Evolutionary conservation across 1,140 invertebrate genomes (phyloP).

Genomic region (Cherax destructor): DNA sequence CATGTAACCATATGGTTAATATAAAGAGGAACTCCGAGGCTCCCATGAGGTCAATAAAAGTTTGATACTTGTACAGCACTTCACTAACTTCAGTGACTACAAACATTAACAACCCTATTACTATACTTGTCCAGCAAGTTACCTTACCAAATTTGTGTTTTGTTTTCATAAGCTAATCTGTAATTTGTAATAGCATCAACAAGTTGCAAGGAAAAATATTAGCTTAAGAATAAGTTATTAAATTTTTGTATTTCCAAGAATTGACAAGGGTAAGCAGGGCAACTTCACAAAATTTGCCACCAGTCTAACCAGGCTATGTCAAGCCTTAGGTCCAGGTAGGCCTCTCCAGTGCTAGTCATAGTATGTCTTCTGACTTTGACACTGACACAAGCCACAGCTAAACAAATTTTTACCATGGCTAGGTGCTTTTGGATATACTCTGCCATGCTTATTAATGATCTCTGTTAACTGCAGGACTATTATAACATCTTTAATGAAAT

Average conservation of each 20-base stretch:
- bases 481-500: not conserved
- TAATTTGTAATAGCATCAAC: not conserved
- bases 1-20: not conserved
- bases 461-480: not conserved
- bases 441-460: too few species aligned
- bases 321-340: not conserved
- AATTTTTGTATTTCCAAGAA: not conserved
- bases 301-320: not conserved
- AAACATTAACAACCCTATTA: not conserved
- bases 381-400: too few species aligned
- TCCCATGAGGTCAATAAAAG: not conserved
- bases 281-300: not conserved
- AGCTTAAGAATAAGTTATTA: not conserved
- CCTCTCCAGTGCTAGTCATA: not conserved
- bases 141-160: not conserved
- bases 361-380: not conserved
- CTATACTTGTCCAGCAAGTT: slow-evolving; percentile 5
- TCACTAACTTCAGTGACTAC: not conserved
- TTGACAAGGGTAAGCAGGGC: not conserved
- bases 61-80: not conserved
- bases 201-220: not conserved
- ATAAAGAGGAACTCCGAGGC: not conserved
- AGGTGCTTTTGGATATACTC: not conserved
- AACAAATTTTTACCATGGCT: too few species aligned
- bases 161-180: not conserved